Evolutionary conservation across 2,888 invertebrate species (phyloP), one percentile per base, ranked within the genome.

Genomic region (Pelosia muscerda): DNA sequence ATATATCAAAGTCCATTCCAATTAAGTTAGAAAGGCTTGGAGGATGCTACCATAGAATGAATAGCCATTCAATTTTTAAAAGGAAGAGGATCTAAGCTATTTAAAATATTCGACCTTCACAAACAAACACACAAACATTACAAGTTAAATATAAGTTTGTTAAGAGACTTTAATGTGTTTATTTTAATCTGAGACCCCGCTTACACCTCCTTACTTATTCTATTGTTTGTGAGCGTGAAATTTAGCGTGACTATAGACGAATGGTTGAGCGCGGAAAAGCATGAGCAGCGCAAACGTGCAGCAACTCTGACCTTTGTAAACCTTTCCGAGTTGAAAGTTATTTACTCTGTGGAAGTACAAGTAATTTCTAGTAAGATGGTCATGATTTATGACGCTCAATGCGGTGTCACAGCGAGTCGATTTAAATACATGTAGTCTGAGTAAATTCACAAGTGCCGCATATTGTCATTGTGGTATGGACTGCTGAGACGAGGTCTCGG

Each of bases 241-340:
- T 63, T 67, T 57, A 65, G 72, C 79, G 66, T 76, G 72, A 66
- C 72, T 56, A 11, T 31, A 72, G 69, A 64, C 64, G 11, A 65
- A 68, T 31, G 38, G 5, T 22, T 22, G 19, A 31, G 49, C 55
- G 34, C 60, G 57, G 53, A 34, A 65, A 66, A 54, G 15, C 54
- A 31, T 26, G n/a, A 25, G n/a, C 74, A 70, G 60, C 60, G 69
- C 62, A 67, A 69, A 54, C 26, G 34, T 9, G 31, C 22, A 5
- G 26, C 19, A 23, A 5, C 38, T 19, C 63, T 69, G 65, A 72
- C 68, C 77, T 76, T 70, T 72, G 53, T 1, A 15, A 23, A 57
- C 62, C 72, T 66, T 72, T 66, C 66, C 26, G 65, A 64, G 28
- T 71, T 57, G 56, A 26, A 66, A 19, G 26, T 58, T 13, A 63